A percentile compares a stretch with the other conserved stretches of the same genome.
phyloP scores from a whole-genome alignment of 1,140 invertebrate genomes.

The Meloidogyne chitwoodi region DNA sequence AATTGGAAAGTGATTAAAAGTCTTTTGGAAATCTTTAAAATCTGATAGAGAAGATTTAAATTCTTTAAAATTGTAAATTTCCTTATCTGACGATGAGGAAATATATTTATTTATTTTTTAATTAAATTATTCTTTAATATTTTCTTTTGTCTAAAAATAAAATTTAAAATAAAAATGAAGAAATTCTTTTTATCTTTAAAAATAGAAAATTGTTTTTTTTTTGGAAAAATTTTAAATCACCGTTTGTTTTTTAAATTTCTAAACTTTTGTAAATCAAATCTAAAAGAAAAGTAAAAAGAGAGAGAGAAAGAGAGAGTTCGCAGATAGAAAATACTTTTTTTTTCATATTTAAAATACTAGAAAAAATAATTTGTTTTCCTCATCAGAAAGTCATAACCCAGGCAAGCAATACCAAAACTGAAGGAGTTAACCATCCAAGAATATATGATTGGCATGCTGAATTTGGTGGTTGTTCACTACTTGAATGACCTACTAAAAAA shows the following conservation, averaged over 20 bases:
- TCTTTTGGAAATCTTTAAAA: neutral
- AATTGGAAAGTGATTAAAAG: neutral
- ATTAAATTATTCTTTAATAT: no score
- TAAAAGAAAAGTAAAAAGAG: no score
- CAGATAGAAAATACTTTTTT: neutral
- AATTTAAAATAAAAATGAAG: neutral
- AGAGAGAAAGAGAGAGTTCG: neutral
- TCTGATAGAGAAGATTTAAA: no score
- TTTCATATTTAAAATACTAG: no score
- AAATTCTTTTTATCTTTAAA: neutral
- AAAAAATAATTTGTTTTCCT: neutral
- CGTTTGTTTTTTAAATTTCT: neutral
- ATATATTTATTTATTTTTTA: no score
- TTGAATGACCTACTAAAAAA: neutral
- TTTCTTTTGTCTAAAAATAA: no score
- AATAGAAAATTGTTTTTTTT: neutral
- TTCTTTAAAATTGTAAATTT: no score
- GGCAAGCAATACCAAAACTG: neutral
- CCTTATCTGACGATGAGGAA: no score
- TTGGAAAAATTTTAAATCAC: neutral
- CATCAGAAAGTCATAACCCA: neutral
- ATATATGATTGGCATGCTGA: neutral
- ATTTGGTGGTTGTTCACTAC: neutral
- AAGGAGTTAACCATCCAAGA: neutral
- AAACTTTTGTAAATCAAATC: neutral